These are phyloP conservation scores for Agrotis ipsilon DNA, from an alignment of 2,888 invertebrate genomes.

Conservation along the genomic window DNA sequence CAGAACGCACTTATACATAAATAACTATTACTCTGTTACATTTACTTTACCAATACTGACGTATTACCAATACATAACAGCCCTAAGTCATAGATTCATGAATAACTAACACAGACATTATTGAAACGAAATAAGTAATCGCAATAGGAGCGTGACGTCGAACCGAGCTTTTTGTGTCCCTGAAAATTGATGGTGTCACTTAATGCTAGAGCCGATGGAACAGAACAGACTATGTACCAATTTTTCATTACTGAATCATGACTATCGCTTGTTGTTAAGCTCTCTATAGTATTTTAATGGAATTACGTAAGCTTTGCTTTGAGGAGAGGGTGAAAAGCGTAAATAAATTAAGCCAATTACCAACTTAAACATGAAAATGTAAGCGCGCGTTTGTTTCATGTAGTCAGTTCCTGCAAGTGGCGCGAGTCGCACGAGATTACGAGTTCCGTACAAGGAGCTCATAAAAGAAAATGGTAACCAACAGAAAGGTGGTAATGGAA, in stretches of 20 bases:
- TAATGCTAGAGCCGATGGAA: constrained; percentile 28
- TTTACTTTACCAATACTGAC: constrained; percentile 30
- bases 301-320: constrained; percentile 29
- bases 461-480: constrained; percentile 64
- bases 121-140: constrained; percentile 36
- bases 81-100: constrained; percentile 20
- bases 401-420: constrained; percentile 57
- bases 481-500: constrained; percentile 59
- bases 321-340: constrained; percentile 22
- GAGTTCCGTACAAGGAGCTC: constrained; percentile 37
- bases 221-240: not conserved
- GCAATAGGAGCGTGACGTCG: constrained; percentile 35
- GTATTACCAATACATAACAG: constrained; percentile 20
- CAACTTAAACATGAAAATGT: constrained; percentile 56
- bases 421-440: constrained; percentile 51
- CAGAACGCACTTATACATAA: constrained; percentile 50
- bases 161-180: constrained; percentile 46
- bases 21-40: constrained; percentile 38
- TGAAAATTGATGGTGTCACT: constrained; percentile 49
- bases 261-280: constrained; percentile 17
- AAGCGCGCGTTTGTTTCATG: constrained; percentile 55
- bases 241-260: constrained; percentile 8
- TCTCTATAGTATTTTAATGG: constrained; percentile 19
- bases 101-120: constrained; percentile 48
- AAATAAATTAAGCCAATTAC: constrained; percentile 54